These are phyloP conservation scores for Megaptera novaeangliae DNA, from an alignment of 2,113 vertebrate genomes.

Conservation along the genomic window DNA sequence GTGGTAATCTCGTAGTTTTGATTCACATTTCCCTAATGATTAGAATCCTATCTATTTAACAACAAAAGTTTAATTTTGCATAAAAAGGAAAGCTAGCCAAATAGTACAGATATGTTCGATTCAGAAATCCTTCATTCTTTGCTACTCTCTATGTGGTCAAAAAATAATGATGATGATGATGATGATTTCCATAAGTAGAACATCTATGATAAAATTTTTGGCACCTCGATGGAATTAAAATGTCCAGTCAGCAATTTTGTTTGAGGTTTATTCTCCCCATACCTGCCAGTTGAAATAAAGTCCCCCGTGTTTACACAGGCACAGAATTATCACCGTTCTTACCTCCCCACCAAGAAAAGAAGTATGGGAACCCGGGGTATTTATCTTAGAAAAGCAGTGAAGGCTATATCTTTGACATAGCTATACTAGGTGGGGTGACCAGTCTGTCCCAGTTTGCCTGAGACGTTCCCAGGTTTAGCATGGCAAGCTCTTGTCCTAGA, in stretches of 20 bases:
- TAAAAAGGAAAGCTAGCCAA: not conserved
- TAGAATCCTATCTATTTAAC: not conserved
- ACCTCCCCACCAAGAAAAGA: not conserved
- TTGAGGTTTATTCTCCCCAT: constrained; percentile 37
- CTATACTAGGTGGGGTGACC: not conserved
- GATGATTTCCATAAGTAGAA: constrained; percentile 63
- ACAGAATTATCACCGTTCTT: not conserved
- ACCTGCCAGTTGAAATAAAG: not conserved
- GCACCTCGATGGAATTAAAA: constrained; percentile 31
- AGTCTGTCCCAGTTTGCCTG: not conserved
- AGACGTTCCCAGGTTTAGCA: not conserved
- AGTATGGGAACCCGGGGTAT: not conserved
- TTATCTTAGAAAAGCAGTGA: not conserved
- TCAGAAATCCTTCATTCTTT: constrained; percentile 6
- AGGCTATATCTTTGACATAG: not conserved
- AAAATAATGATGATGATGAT: constrained; percentile 60
- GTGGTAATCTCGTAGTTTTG: not conserved
- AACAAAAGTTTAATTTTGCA: not conserved
- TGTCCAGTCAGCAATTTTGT: constrained; percentile 8
- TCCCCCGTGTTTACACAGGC: not conserved
- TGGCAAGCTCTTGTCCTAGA: not conserved
- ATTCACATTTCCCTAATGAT: not conserved
- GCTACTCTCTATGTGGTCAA: not conserved
- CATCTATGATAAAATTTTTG: constrained; percentile 47
- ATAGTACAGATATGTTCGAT: not conserved